Evolutionary conservation across 2,113 vertebrate species (phyloP).

Genomic region (Tringa solitaria): DNA sequence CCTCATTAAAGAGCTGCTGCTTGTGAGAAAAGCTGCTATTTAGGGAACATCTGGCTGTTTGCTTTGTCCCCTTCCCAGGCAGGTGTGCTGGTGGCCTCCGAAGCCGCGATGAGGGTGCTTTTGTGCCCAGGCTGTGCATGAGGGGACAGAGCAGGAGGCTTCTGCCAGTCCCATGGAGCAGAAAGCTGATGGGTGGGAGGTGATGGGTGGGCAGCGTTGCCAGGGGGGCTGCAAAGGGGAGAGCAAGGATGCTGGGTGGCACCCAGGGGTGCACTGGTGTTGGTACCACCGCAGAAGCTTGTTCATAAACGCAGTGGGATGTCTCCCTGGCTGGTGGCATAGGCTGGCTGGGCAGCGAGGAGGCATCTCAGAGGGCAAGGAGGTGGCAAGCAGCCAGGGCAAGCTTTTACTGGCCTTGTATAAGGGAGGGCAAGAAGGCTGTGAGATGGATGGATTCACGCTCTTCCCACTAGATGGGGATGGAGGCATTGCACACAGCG

Average conservation of each 20-base stretch:
- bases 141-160: not conserved
- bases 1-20: not conserved
- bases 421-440: not conserved
- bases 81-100: not conserved
- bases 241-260: not conserved
- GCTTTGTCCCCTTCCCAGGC: not conserved
- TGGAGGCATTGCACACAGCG: not conserved
- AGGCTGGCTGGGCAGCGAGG: not conserved
- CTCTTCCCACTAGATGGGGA: constrained; percentile 52
- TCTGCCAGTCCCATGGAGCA: not conserved
- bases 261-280: not conserved
- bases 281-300: not conserved
- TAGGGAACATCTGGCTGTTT: not conserved
- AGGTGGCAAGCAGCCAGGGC: not conserved
- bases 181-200: not conserved
- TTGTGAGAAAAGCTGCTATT: not conserved
- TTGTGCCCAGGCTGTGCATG: not conserved
- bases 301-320: accelerated
- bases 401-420: not conserved
- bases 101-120: not conserved
- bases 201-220: not conserved
- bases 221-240: not conserved
- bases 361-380: not conserved
- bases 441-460: accelerated
- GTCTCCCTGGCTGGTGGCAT: not conserved